A percentile compares a stretch with the other conserved stretches of the same genome.
phyloP scores from a whole-genome alignment of 2,113 vertebrate genomes.

The Callopanchax toddi region DNA sequence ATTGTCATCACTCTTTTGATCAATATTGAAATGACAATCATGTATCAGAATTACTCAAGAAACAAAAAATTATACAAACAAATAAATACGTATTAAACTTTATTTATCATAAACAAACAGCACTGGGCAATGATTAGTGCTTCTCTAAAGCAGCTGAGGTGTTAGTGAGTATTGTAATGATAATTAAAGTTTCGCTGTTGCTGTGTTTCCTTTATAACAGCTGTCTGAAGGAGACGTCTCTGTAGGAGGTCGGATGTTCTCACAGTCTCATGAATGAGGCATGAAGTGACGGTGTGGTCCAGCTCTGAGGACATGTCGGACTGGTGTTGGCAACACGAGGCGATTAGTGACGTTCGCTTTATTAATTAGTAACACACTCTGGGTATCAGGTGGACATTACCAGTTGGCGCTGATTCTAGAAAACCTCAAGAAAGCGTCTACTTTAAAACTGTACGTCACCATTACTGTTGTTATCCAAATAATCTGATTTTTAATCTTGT shows the following conservation, averaged over 20 bases:
- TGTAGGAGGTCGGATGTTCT: slow-evolving; percentile 56
- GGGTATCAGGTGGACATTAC: slow-evolving; percentile 62
- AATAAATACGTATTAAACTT: too few relatives aligned
- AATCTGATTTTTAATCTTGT: not conserved
- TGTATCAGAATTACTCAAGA: too few relatives aligned
- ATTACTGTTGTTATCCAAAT: not conserved
- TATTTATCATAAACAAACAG: too few relatives aligned
- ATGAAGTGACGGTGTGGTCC: slow-evolving; percentile 53
- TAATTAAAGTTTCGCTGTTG: not conserved
- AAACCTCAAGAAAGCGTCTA: slow-evolving; percentile 1
- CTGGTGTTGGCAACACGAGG: slow-evolving; percentile 67
- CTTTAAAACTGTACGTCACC: not conserved
- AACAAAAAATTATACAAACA: too few relatives aligned
- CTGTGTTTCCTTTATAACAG: not conserved
- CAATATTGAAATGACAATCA: too few relatives aligned
- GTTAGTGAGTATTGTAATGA: not conserved
- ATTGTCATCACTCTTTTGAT: too few relatives aligned
- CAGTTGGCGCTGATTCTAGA: slow-evolving; percentile 11
- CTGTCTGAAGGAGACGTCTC: slow-evolving; percentile 28
- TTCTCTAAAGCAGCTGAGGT: slow-evolving; percentile 31
- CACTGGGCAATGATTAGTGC: not conserved
- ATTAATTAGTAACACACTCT: slow-evolving; percentile 76
- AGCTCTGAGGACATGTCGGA: slow-evolving; percentile 27
- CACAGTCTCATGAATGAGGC: slow-evolving; percentile 63
- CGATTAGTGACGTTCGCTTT: slow-evolving; percentile 56